Evolutionary conservation across 2,888 invertebrate genomes (phyloP), one percentile per base, ranked within the genome.

Genomic region (Nomada hirtipes): DNA sequence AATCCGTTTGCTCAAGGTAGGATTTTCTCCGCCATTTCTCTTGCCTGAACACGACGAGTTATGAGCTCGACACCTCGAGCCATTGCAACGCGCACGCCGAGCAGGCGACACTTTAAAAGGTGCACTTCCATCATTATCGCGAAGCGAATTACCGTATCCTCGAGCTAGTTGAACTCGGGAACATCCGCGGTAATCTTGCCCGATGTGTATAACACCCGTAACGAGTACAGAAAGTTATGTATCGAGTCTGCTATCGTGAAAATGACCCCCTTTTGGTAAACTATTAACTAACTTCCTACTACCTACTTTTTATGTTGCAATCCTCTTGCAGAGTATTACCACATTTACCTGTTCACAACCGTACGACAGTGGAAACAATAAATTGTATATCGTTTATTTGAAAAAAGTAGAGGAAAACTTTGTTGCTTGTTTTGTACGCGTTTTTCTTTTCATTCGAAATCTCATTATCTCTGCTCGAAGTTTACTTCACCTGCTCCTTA

Each of bases 41-140:
- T 52, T 69, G 60, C 68, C 68, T 23, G 50, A 55, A 70, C 52
- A 70, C 47, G 63, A 71, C 79, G 47, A 80, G 78, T 80, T 73
- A 70, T 76, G 50, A 73, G 73, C 75, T 76, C 72, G 55, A 59
- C 59, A 70, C 72, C 75, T 70, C 69, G 61, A 61, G 72, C 64
- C 70, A 79, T 81, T 76, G 76, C 76, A 57, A 67, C 55, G 64
- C 76, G 57, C 13, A 57, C n/a, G 57, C 23, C n/a, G 78, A 79
- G 52, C 47, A 50, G 15, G 76, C 67, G 65, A 57, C 75, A 67
- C 75, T 84, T 85, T 81, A 85, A 85, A 81, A 36, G 57, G 52
- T 15, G 64, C 73, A 64, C 70, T 84, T 79, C 78, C 76, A 81
- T 85, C 81, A 76, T 85, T 78, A 76, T 79, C 73, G 65, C 70